Evolutionary conservation across 1,140 invertebrate genomes (phyloP), one percentile per base, ranked within the genome.

Genomic region (Sarcophaga peregrina): DNA sequence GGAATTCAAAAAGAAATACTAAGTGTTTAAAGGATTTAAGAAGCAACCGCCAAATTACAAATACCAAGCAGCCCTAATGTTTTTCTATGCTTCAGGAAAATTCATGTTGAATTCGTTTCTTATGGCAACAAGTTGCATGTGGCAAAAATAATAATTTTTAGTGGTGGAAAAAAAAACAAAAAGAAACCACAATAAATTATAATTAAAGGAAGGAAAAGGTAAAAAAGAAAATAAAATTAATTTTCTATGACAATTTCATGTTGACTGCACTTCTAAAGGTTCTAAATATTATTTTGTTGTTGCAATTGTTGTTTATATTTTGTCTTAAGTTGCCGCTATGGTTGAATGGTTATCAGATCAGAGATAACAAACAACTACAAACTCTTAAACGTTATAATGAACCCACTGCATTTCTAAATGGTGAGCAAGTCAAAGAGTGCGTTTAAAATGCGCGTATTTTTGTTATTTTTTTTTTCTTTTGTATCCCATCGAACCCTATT

Each of bases 201-300:
- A 10, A 7, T 68, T 20, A 9, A 8, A 20, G n/a, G 20, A 62
- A 68, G 62, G n/a, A 20, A 68, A n/a, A 68, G 13, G 9, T 52
- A 37, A 37, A 37, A 37, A 37, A 4, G 4, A 37, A 37, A 2
- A 37, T 2, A 68, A 68, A 68, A 68, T 25, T 68, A 20, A 25
- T 25, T 68, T 68, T 68, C n/a, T 68, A 68, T 68, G 62, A 68
- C 62, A 68, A 25, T 68, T 68, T 68, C 62, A 20, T 25, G 62
- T 68, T 68, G 17, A n/a, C 17, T 68, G 62, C 62, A 68, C 1
- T 68, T 68, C 20, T n/a, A n/a, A 68, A 10, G 62, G 62, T 68
- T 68, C 17, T 37, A 37, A 37, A 37, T 37, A 37, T 37, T 37
- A 4, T 68, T 58, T 58, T 58, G 13, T 58, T 68, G 3, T 58